Conservation (phyloP, 1,140 invertebrate genomes). For the Pinna nobilis region DNA sequence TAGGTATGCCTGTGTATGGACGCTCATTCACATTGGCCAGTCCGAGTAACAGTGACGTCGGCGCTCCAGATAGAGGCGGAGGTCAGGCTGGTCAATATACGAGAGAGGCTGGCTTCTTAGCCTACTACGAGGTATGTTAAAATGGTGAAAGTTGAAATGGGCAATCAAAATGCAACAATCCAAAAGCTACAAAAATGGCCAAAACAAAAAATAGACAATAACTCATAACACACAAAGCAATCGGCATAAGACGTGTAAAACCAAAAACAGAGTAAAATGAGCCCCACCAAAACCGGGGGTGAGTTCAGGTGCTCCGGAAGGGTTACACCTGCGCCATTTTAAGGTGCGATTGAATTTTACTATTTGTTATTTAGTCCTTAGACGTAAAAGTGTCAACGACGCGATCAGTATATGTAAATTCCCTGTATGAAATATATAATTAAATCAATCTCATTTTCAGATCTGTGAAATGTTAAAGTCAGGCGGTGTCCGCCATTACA, state of each 20-base stretch:
- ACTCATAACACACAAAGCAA: too few species aligned
- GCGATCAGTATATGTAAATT: too few species aligned
- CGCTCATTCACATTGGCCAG: constrained; percentile 40
- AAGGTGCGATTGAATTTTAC: too few species aligned
- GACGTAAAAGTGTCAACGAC: too few species aligned
- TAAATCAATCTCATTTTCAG: constrained; percentile 1
- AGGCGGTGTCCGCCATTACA: constrained; percentile 30
- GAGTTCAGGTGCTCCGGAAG: too few species aligned
- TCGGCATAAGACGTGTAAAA: neutral
- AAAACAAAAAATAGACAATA: too few species aligned
- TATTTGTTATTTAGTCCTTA: too few species aligned
- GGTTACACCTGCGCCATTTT: too few species aligned
- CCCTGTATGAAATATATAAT: too few species aligned
- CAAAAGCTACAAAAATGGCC: too few species aligned
- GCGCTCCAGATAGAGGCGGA: constrained; percentile 27
- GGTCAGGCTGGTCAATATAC: constrained; percentile 79
- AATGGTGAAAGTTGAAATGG: too few species aligned
- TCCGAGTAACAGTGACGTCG: constrained; percentile 7
- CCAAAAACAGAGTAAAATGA: neutral
- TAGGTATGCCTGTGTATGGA: constrained; percentile 86
- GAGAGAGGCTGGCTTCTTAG: constrained; percentile 32
- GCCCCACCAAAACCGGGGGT: neutral
- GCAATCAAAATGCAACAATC: too few species aligned
- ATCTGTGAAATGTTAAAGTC: constrained; percentile 32
- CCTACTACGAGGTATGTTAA: constrained; percentile 47